Evolutionary conservation across 2,888 invertebrate species (phyloP).

Genomic region (Drosophila neotestacea): DNA sequence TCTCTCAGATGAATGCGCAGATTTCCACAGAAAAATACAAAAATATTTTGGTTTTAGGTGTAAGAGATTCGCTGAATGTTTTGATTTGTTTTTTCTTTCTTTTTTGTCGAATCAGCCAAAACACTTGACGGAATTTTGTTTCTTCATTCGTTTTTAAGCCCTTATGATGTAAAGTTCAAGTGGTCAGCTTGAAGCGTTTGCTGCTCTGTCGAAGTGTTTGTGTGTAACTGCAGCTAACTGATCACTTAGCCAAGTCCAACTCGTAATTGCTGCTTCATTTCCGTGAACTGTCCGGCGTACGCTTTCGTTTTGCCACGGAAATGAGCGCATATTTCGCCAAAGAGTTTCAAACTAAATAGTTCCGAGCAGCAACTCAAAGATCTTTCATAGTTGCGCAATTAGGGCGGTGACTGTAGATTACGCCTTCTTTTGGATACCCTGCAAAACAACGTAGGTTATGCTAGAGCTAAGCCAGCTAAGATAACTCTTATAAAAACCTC

Average conservation of each 20-base stretch:
- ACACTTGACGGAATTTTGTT: slow-evolving; percentile 66
- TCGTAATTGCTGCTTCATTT: slow-evolving; percentile 75
- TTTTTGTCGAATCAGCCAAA: slow-evolving; percentile 72
- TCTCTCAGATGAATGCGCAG: slow-evolving; percentile 76
- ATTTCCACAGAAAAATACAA: slow-evolving; percentile 69
- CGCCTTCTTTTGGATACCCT: slow-evolving; percentile 48
- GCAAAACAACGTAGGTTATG: background rate
- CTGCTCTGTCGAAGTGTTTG: slow-evolving; percentile 18
- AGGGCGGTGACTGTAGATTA: slow-evolving; percentile 43
- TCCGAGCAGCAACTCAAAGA: slow-evolving; percentile 12
- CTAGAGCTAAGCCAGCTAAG: background rate
- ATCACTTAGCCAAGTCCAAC: slow-evolving; percentile 31
- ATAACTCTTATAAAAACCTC: background rate
- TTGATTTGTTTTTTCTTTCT: slow-evolving; percentile 21
- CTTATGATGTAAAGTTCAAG: slow-evolving; percentile 54
- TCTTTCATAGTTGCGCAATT: slow-evolving; percentile 65
- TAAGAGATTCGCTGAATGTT: slow-evolving; percentile 42
- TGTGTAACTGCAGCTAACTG: slow-evolving; percentile 33
- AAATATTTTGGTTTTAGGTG: slow-evolving; percentile 53
- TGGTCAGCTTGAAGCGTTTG: slow-evolving; percentile 38
- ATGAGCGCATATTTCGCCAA: slow-evolving; percentile 77
- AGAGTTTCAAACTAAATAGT: slow-evolving; percentile 54
- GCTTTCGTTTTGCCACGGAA: slow-evolving; percentile 76
- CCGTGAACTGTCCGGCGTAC: slow-evolving; percentile 57
- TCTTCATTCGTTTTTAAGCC: slow-evolving; percentile 31